phyloP scores from a whole-genome alignment of 1,140 invertebrate genomes.

The Nixonia krombeini region DNA sequence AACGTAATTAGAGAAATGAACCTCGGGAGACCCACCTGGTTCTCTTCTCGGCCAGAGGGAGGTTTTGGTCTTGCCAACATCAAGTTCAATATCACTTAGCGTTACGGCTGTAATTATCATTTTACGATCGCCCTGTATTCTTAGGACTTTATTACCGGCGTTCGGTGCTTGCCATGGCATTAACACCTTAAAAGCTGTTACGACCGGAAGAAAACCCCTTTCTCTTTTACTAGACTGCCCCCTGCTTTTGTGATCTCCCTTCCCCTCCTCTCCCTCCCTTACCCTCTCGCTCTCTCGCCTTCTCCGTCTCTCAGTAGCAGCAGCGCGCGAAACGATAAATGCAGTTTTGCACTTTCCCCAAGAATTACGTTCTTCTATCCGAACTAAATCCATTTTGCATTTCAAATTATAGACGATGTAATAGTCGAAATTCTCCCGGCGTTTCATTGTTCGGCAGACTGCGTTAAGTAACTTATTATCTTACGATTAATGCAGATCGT shows the following conservation, averaged over 20 bases:
- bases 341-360: conserved; percentile 56
- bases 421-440: no score
- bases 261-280: conserved; percentile 9
- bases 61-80: conserved; percentile 58
- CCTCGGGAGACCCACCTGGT: conserved; percentile 55
- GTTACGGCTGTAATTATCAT: conserved; percentile 70
- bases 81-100: conserved; percentile 71
- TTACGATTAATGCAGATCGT: no score
- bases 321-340: conserved; percentile 56
- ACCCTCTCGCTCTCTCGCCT: no score
- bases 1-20: conserved; percentile 54
- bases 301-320: no score
- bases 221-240: conserved; percentile 30
- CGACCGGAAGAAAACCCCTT: conserved; percentile 59
- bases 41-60: conserved; percentile 42
- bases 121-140: conserved; percentile 70
- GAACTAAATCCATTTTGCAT: no score
- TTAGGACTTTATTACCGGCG: conserved; percentile 66
- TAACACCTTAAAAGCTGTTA: conserved; percentile 64
- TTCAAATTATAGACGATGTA: no score
- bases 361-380: conserved; percentile 10
- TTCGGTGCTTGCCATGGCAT: conserved; percentile 56
- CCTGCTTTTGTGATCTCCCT: conserved; percentile 6
- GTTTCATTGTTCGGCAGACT: no score
- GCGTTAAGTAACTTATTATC: no score